Conservation (phyloP, 2,113 vertebrate genomes). For the Labeo catla region DNA sequence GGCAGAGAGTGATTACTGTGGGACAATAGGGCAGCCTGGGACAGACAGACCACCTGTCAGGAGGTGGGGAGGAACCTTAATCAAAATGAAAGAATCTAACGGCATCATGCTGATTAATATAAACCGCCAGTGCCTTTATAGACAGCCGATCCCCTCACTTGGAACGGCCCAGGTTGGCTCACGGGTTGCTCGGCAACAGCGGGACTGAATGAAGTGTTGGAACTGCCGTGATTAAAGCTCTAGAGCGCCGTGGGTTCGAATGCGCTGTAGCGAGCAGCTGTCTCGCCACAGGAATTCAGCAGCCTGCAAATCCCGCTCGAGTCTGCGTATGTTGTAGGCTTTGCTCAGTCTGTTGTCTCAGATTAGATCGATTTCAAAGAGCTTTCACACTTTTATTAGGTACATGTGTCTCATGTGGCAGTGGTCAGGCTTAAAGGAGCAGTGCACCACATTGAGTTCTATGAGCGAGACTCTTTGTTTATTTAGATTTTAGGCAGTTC, state of each 20-base stretch:
- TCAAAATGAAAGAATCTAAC: conserved; percentile 66
- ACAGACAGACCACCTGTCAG: conserved; percentile 69
- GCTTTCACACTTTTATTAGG: conserved; percentile 46
- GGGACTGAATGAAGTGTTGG: conserved; percentile 64
- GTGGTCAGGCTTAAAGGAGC: conserved; percentile 55
- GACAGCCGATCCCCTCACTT: conserved; percentile 52
- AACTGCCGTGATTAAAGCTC: conserved; percentile 74
- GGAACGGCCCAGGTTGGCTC: conserved; percentile 57
- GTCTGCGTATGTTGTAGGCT: conserved; percentile 46
- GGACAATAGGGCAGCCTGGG: conserved; percentile 70
- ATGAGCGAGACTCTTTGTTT: conserved; percentile 49
- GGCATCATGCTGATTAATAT: conserved; percentile 77
- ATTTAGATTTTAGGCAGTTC: neutral
- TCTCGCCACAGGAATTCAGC: conserved; percentile 38
- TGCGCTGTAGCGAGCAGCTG: conserved; percentile 52
- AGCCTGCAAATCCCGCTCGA: conserved; percentile 41
- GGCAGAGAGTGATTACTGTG: conserved; percentile 63
- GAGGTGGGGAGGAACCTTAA: conserved; percentile 63
- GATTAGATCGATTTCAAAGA: conserved; percentile 55
- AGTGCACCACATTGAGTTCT: conserved; percentile 59
- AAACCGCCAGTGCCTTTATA: conserved; percentile 64
- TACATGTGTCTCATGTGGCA: conserved; percentile 45
- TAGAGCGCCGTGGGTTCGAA: conserved; percentile 60
- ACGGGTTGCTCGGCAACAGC: conserved; percentile 75
- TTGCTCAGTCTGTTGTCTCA: conserved; percentile 53